Evolutionary conservation across 2,797 vertebrate species (phyloP).

Genomic region (Sebastes diploproa): DNA sequence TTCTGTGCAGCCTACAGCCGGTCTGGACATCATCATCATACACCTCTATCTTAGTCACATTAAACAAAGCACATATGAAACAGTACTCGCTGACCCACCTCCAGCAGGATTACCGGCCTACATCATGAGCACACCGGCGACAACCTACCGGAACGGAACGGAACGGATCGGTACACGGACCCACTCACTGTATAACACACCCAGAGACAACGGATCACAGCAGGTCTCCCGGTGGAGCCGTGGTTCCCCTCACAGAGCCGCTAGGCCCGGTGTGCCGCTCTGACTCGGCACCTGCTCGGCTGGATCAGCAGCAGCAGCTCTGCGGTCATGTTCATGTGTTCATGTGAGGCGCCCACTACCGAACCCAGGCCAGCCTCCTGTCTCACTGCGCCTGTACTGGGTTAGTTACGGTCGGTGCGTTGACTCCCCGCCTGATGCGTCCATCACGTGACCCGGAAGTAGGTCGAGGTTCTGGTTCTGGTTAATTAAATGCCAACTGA

Average conservation of each 20-base stretch:
- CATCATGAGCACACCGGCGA: conserved; percentile 1
- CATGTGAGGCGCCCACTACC: conserved; percentile 14
- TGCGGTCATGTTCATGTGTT: conserved; percentile 13
- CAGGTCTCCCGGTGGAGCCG: neutral
- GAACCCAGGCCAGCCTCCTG: conserved; percentile 13
- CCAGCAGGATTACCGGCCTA: conserved; percentile 30
- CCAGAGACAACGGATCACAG: neutral
- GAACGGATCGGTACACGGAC: neutral
- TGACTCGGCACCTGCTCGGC: conserved; percentile 7
- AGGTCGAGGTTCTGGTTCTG: too few relatives aligned
- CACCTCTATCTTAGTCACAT: neutral
- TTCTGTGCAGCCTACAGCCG: neutral
- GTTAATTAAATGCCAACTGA: neutral
- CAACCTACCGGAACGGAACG: neutral
- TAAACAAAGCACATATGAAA: neutral
- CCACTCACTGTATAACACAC: neutral
- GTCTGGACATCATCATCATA: too few relatives aligned
- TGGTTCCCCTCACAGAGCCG: neutral
- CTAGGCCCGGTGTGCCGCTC: neutral
- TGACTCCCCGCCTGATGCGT: neutral
- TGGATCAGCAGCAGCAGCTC: neutral
- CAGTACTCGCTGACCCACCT: conserved; percentile 36
- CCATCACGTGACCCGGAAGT: conserved; percentile 20
- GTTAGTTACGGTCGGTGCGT: neutral
- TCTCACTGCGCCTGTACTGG: neutral